Evolutionary conservation across 2,797 vertebrate genomes (phyloP).

Genomic region (Rhodeus uyekii): DNA sequence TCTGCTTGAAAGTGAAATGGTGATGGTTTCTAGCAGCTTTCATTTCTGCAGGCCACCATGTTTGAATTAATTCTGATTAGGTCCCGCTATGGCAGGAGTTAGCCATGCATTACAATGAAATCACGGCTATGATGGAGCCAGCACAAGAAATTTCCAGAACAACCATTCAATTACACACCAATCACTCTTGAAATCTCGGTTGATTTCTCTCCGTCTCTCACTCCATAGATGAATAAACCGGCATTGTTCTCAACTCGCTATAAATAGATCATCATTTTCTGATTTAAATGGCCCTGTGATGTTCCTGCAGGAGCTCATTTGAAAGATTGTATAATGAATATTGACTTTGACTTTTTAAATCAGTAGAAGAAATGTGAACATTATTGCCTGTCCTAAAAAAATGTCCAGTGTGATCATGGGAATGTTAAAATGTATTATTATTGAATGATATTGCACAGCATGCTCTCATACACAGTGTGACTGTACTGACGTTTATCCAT

Average conservation of each 20-base stretch:
- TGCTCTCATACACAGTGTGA: neutral
- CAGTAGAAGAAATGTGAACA: neutral
- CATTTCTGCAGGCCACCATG: conserved; percentile 30
- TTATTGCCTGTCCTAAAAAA: neutral
- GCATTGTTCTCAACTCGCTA: conserved; percentile 15
- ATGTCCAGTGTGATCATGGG: neutral
- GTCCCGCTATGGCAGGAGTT: conserved; percentile 39
- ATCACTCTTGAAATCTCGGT: conserved; percentile 43
- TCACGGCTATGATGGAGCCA: conserved; percentile 49
- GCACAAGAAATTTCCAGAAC: conserved; percentile 49
- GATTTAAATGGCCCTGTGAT: conserved; percentile 14
- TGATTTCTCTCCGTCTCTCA: conserved; percentile 34
- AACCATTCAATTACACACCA: conserved; percentile 61
- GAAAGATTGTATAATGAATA: neutral
- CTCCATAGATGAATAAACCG: conserved; percentile 3
- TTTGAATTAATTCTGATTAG: conserved; percentile 55
- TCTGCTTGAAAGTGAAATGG: conserved; percentile 13
- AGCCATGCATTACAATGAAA: conserved; percentile 55
- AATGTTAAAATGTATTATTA: neutral
- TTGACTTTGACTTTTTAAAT: neutral
- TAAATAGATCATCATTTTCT: conserved; percentile 26
- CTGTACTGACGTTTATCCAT: neutral
- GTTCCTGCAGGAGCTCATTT: neutral
- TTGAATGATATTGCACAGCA: too few relatives aligned
- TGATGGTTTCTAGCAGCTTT: conserved; percentile 13